Percentiles rank a stretch among this genome's conserved stretches.
phyloP scores from a whole-genome alignment of 2,888 invertebrate species.

The Cryptus viduatorius region DNA sequence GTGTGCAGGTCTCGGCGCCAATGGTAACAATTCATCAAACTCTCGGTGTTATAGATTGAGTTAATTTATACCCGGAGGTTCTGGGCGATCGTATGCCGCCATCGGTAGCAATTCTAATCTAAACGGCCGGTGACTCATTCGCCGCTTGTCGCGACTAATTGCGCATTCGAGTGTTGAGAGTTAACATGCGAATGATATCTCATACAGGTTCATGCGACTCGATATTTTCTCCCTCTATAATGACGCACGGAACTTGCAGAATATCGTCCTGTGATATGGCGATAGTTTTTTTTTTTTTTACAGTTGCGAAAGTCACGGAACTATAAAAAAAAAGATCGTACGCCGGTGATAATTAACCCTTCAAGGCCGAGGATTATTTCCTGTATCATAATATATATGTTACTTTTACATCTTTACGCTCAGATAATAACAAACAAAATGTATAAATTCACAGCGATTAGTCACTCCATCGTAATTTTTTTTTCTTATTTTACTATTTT shows the following conservation, averaged over 20 bases:
- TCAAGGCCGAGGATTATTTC: too few relatives aligned
- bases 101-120: conserved; percentile 16
- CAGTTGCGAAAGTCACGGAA: too few relatives aligned
- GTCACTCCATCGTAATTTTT: too few relatives aligned
- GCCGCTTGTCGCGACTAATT: conserved; percentile 51
- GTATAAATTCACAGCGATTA: too few relatives aligned
- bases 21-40: background rate
- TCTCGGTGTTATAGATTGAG: background rate
- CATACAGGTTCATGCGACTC: conserved; percentile 7
- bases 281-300: too few relatives aligned
- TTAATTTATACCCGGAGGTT: conserved; percentile 32
- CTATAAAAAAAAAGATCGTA: too few relatives aligned
- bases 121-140: conserved; percentile 55
- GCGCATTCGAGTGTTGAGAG: conserved; percentile 42
- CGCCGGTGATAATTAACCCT: too few relatives aligned
- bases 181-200: conserved; percentile 36
- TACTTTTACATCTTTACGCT: too few relatives aligned
- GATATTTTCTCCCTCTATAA: background rate
- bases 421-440: too few relatives aligned
- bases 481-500: too few relatives aligned
- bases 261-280: background rate
- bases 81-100: background rate
- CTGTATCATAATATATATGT: too few relatives aligned
- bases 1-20: background rate
- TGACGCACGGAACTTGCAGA: conserved; percentile 13